Conservation (phyloP, 2,888 invertebrate species). For the Drosophila subsilvestris region DNA sequence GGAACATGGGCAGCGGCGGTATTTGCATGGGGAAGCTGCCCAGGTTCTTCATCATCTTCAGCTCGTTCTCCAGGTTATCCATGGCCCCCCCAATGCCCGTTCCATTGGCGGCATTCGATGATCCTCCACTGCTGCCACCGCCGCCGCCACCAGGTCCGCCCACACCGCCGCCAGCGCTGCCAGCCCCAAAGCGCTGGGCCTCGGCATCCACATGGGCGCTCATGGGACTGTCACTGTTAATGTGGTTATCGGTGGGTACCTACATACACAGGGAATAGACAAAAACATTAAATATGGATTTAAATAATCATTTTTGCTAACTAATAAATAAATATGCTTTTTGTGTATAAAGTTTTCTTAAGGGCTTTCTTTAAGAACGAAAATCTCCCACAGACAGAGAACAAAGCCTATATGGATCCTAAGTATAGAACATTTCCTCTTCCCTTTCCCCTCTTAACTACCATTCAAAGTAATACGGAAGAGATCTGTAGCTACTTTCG, state of each 20-base stretch:
- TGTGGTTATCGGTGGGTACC: constrained; percentile 82
- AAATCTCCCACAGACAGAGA: too few species aligned
- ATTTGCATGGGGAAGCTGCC: constrained; percentile 84
- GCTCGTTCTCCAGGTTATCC: constrained; percentile 83
- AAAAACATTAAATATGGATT: too few species aligned
- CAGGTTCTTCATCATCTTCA: constrained; percentile 84
- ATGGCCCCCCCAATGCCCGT: constrained; percentile 72
- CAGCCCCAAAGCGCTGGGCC: constrained; percentile 81
- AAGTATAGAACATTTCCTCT: too few species aligned
- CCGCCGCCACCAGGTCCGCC: constrained; percentile 8
- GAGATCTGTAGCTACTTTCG: too few species aligned
- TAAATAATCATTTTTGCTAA: too few species aligned
- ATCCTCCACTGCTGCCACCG: constrained; percentile 40
- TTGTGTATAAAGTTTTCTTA: too few species aligned
- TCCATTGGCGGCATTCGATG: constrained; percentile 39
- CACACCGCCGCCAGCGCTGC: constrained; percentile 32
- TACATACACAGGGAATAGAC: constrained; percentile 19
- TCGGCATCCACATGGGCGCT: constrained; percentile 83
- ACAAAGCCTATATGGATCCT: too few species aligned
- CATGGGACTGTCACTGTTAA: constrained; percentile 84
- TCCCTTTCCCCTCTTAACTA: too few species aligned
- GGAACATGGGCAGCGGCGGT: constrained; percentile 84
- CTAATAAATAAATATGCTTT: too few species aligned
- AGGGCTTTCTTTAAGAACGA: too few species aligned
- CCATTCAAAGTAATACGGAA: too few species aligned